Percentiles rank a stretch among this genome's conserved stretches.
phyloP scores from a whole-genome alignment of 2,113 vertebrate genomes.

The Daubentonia madagascariensis region DNA sequence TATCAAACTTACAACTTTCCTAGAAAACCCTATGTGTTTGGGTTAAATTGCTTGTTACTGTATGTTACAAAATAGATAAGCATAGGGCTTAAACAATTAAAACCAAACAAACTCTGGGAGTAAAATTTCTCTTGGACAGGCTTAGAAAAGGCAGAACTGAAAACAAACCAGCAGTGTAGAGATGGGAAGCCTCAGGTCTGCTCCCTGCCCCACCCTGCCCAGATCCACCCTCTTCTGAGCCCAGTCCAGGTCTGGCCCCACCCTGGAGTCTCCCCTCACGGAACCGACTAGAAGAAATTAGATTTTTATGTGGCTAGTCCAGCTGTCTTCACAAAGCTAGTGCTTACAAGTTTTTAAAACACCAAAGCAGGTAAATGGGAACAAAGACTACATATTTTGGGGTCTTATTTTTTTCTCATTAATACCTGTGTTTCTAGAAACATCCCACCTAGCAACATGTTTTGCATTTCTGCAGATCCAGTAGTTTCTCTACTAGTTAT shows the following conservation, averaged over 20 bases:
- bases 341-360: not conserved
- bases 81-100: not conserved
- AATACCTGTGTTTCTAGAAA: not conserved
- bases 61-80: not conserved
- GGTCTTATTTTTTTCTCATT: not conserved
- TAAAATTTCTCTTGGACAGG: not conserved
- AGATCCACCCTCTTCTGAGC: not conserved
- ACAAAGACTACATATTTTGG: not conserved
- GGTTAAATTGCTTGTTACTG: not conserved
- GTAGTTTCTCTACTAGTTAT: not conserved
- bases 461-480: no score
- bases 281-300: not conserved
- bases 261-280: not conserved
- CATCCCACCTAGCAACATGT: not conserved
- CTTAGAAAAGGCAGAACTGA: not conserved
- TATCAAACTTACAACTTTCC: not conserved
- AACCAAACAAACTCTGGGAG: not conserved
- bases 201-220: not conserved
- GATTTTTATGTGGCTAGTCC: not conserved
- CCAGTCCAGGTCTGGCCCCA: not conserved
- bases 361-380: not conserved
- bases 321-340: not conserved
- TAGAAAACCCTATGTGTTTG: not conserved
- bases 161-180: not conserved
- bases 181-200: not conserved